Evolutionary conservation across 2,797 vertebrate species (phyloP).

Genomic region (Dicrostonyx torquatus): DNA sequence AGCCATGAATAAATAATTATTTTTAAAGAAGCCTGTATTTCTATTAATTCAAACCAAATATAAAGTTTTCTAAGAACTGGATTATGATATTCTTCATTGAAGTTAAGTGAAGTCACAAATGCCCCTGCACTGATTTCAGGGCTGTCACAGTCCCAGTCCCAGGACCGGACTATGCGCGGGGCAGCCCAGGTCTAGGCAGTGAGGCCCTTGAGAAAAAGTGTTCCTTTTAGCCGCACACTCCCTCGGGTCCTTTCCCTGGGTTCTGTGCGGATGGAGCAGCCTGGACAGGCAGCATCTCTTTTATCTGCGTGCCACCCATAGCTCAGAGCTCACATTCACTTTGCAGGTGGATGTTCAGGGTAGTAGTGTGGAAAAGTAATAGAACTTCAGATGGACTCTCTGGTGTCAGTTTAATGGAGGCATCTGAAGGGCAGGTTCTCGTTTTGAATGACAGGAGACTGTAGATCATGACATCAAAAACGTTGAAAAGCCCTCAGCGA

Average conservation of each 20-base stretch:
- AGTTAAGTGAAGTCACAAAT: background rate
- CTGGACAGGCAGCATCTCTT: background rate
- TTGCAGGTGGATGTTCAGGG: background rate
- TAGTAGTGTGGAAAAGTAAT: background rate
- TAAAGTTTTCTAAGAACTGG: background rate
- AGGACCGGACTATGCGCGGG: too few species aligned
- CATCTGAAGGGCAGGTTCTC: background rate
- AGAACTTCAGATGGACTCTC: background rate
- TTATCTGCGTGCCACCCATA: too few species aligned
- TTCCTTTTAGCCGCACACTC: background rate
- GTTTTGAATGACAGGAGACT: constrained; percentile 14
- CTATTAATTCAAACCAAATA: background rate
- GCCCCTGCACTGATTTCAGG: background rate
- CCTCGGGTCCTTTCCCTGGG: accelerated
- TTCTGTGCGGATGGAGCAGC: background rate
- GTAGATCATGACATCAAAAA: background rate
- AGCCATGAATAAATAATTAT: background rate
- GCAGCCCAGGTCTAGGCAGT: background rate
- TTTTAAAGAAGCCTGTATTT: background rate
- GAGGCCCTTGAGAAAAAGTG: background rate
- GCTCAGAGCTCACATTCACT: background rate
- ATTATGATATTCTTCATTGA: constrained; percentile 1
- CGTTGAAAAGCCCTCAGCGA: background rate
- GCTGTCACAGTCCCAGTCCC: accelerated
- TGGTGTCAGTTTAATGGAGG: background rate